Evolutionary conservation across 2,797 vertebrate species (phyloP), one percentile per base, ranked within the genome.

Genomic region (Xenopus petersii): DNA sequence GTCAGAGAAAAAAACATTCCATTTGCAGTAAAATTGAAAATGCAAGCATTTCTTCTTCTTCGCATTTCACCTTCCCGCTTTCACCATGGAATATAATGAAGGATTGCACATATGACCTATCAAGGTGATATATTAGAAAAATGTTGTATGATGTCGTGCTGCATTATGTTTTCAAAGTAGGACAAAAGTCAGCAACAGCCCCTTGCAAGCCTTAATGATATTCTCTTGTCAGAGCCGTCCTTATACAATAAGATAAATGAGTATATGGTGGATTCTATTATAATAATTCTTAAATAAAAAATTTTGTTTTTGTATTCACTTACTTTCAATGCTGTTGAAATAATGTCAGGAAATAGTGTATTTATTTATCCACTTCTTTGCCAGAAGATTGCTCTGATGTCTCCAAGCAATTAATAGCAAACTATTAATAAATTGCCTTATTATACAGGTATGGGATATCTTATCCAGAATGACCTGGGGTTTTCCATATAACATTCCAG

Each of bases 31-130:
- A 56, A 55, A 33, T 21, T 55, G 26, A n/a, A 67, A 55, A 67
- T 67, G 51, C 49, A 24, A 67, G 51, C 49, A 67, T 51, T 67
- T 67, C 21, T 49, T 49, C 21, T 54, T 67, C 47, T 30, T 67
- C 26, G 24, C 16, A 56, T 15, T 55, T 67, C 24, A 67, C 24
- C 24, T 10, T 56, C 16, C 24, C 49, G 16, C 26, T 55, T 67
- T 67, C 48, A 15, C 48, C 51, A 67, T n/a, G 33, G 26, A 67
- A 67, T 24, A 26, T 30, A 51, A 67, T 67, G 12, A 67, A 55
- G 24, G 51, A 55, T 55, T 55, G 24, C 26, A 33, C 15, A 26
- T 42, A 42, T 56, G 15, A 33, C 6, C 66, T 10, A 24, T 55
- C 10, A 67, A 56, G 49, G 21, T 67, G 49, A 67, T 67, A 56